Conservation (phyloP, 2,113 vertebrate genomes). For the Pelobates fuscus region DNA sequence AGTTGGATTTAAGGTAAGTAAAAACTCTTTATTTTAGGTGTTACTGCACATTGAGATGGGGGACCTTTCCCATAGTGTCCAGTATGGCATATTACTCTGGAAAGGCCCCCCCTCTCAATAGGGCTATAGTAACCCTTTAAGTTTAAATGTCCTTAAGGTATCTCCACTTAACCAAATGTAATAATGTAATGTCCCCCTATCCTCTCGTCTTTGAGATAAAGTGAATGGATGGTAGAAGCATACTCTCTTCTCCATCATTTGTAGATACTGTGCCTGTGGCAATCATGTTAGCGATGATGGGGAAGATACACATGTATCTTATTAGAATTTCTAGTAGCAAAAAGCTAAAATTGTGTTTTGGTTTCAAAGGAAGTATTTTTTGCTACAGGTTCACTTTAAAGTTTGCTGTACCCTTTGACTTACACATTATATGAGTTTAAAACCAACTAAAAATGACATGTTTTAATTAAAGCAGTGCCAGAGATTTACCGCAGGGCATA, state of each 20-base stretch:
- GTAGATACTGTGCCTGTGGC: background rate
- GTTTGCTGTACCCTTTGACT: background rate
- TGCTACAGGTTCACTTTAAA: background rate
- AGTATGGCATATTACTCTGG: too few relatives aligned
- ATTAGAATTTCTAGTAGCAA: too few relatives aligned
- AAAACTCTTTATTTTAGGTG: too few relatives aligned
- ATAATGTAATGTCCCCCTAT: too few relatives aligned
- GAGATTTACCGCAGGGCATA: background rate
- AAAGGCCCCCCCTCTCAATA: too few relatives aligned
- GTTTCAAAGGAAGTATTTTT: background rate
- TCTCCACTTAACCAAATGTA: too few relatives aligned
- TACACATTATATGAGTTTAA: background rate
- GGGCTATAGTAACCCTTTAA: too few relatives aligned
- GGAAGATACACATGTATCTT: background rate
- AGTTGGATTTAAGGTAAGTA: too few relatives aligned
- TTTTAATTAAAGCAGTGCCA: slow-evolving; percentile 2
- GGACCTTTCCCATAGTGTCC: too few relatives aligned
- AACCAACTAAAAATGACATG: slow-evolving; percentile 4
- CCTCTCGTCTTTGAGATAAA: too few relatives aligned
- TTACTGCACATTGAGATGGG: too few relatives aligned
- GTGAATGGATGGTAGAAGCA: background rate
- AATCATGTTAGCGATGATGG: background rate
- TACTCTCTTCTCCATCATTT: background rate
- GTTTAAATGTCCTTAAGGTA: too few relatives aligned
- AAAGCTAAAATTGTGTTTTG: background rate